phyloP scores from a whole-genome alignment of 1,140 invertebrate genomes.

The Lysiphlebus fabarum region DNA sequence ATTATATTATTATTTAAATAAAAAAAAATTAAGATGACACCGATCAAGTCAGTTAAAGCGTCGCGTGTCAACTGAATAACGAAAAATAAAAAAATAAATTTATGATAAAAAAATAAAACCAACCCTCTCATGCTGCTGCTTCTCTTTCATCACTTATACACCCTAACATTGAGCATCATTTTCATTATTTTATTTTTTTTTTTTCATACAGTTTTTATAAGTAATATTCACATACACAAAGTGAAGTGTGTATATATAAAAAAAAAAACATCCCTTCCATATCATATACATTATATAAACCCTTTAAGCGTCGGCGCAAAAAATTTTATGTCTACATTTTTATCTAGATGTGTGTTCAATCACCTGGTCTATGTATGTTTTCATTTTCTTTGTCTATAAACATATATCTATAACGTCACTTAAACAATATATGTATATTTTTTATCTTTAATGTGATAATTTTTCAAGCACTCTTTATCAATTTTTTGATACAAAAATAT shows the following conservation, averaged over 20 bases:
- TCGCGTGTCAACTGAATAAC: background rate
- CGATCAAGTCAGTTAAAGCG: slow-evolving; percentile 14
- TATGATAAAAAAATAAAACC: too few relatives aligned
- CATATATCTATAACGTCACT: background rate
- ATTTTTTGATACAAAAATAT: background rate
- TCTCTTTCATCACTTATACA: too few relatives aligned
- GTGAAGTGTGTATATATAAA: background rate
- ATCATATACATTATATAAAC: slow-evolving; percentile 7
- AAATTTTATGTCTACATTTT: background rate
- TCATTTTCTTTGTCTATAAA: background rate
- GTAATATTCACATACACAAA: background rate
- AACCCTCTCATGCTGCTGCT: too few relatives aligned
- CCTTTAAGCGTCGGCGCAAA: slow-evolving; percentile 22
- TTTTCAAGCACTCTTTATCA: slow-evolving; percentile 9
- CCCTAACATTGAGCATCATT: background rate
- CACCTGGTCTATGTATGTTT: slow-evolving; percentile 4
- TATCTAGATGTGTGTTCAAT: slow-evolving; percentile 8
- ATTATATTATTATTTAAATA: too few relatives aligned
- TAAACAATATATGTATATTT: too few relatives aligned
- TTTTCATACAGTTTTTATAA: background rate
- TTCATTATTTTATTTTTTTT: slow-evolving; percentile 1
- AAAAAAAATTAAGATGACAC: background rate
- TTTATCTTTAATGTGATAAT: background rate
- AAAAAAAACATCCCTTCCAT: slow-evolving; percentile 6
- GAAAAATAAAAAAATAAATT: too few relatives aligned